These are phyloP conservation scores for Notospermus geniculatus DNA, from an alignment of 1,140 invertebrate genomes.

Conservation along the genomic window DNA sequence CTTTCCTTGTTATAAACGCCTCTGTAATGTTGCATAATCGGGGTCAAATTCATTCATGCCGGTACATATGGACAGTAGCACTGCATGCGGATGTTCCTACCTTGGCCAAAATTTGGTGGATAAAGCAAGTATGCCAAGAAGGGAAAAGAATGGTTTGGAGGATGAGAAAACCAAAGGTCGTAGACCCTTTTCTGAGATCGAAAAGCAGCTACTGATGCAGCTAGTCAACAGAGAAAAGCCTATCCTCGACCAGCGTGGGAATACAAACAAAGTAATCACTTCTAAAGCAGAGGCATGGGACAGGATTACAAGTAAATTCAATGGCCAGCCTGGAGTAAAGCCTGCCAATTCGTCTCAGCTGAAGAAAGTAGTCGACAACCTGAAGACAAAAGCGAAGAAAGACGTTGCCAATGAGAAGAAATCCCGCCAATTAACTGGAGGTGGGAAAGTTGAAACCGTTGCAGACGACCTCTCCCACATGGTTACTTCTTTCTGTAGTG, in stretches of 20 bases:
- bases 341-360: constrained; percentile 5
- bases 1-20: too few relatives aligned
- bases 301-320: constrained; percentile 6
- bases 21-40: too few relatives aligned
- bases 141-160: too few relatives aligned
- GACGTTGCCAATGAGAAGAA: constrained; percentile 3
- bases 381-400: constrained; percentile 6
- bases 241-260: not conserved
- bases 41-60: too few relatives aligned
- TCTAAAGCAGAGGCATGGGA: constrained; percentile 5
- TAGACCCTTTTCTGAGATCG: too few relatives aligned
- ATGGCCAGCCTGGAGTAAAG: constrained; percentile 3
- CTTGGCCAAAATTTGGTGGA: too few relatives aligned
- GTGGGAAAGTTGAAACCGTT: constrained; percentile 4
- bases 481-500: not conserved
- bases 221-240: too few relatives aligned
- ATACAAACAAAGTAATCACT: constrained; percentile 6
- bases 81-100: too few relatives aligned
- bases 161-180: too few relatives aligned
- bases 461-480: constrained; percentile 1
- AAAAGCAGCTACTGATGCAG: too few relatives aligned
- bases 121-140: too few relatives aligned
- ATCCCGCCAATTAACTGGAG: constrained; percentile 3
- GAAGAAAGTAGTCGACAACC: constrained; percentile 5
- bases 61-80: too few relatives aligned